Percentiles rank a stretch among this genome's conserved stretches.
phyloP scores from a whole-genome alignment of 2,888 invertebrate species.

The Abrostola triplasia region DNA sequence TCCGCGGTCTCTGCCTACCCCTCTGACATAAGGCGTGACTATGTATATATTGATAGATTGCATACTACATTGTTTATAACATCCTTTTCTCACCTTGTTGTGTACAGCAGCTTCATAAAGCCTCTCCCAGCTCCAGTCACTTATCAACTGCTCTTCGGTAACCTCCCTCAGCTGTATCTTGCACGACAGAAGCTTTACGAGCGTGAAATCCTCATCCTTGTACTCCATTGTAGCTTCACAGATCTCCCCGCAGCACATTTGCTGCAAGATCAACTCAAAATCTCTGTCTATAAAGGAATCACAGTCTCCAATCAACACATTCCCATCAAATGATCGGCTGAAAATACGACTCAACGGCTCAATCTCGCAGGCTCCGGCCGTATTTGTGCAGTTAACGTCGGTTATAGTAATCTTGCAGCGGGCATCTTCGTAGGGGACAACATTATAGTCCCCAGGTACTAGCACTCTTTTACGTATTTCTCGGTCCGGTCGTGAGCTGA shows the following conservation, averaged over 20 bases:
- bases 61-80: too few relatives aligned
- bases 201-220: constrained; percentile 65
- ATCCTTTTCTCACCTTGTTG: constrained; percentile 75
- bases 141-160: constrained; percentile 82
- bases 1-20: too few relatives aligned
- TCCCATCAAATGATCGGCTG: constrained; percentile 76
- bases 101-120: constrained; percentile 83
- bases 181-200: constrained; percentile 76
- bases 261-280: constrained; percentile 85
- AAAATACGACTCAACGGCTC: constrained; percentile 75
- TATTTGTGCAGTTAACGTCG: constrained; percentile 71
- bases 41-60: too few relatives aligned
- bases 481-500: constrained; percentile 74
- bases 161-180: constrained; percentile 79
- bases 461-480: constrained; percentile 78
- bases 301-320: constrained; percentile 83
- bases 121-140: constrained; percentile 88
- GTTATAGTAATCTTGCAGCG: constrained; percentile 76
- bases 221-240: constrained; percentile 78
- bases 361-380: constrained; percentile 67
- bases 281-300: constrained; percentile 84
- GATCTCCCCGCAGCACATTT: constrained; percentile 85
- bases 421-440: constrained; percentile 82
- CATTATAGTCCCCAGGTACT: constrained; percentile 75
- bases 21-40: too few relatives aligned